phyloP scores from a whole-genome alignment of 2,113 vertebrate species.

The Mesitornis unicolor region DNA sequence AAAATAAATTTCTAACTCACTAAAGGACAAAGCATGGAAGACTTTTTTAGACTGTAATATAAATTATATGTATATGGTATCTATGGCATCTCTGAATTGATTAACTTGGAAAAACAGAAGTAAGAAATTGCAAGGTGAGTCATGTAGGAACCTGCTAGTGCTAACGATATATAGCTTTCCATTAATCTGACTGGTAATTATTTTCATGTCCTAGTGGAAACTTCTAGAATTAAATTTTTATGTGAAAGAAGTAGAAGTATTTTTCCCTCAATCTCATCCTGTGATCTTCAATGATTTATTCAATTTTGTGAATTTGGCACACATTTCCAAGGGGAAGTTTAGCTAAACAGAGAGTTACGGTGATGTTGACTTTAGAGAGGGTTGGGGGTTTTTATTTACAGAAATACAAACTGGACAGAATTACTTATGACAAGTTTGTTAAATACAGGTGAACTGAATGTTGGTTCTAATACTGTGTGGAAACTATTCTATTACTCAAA shows the following conservation, averaged over 20 bases:
- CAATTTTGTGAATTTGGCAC: background rate
- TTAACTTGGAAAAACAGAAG: background rate
- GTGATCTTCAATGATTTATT: background rate
- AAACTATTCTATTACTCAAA: background rate
- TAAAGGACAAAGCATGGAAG: background rate
- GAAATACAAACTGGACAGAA: background rate
- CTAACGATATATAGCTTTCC: fast-evolving
- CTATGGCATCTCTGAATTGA: background rate
- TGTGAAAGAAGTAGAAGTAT: background rate
- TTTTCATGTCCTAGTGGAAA: background rate
- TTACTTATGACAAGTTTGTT: background rate
- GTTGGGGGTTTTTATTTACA: background rate
- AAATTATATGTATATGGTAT: background rate
- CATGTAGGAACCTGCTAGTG: background rate
- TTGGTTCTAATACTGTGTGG: background rate
- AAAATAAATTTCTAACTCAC: background rate
- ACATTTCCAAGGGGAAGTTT: background rate
- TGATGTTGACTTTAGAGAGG: background rate
- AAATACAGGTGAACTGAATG: background rate
- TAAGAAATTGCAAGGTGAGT: background rate
- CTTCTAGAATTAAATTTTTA: background rate
- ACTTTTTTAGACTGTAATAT: background rate
- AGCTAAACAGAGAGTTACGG: background rate
- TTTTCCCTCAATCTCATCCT: background rate
- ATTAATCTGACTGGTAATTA: background rate